Base-by-base conservation (phyloP, 2,113 vertebrate species). In the Arenaria interpres region DNA sequence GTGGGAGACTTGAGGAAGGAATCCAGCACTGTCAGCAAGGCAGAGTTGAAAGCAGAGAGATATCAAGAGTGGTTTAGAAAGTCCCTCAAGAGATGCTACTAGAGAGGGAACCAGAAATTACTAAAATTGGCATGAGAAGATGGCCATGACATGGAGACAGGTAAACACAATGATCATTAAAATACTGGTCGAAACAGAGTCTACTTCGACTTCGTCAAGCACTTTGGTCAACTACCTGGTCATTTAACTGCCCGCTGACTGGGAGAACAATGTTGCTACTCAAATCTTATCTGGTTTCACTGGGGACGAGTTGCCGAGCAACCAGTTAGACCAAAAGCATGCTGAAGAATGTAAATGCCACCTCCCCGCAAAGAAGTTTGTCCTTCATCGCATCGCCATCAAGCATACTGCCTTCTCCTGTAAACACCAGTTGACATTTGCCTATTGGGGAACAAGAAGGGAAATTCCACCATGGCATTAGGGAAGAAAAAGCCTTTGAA, bases 251-350 rank as follows among this genome's bases (percentile, higher is more conserved):
- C 71, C 75, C 0, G 0, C 78, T 89, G 71, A 57, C 90, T 87
- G 83, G 76, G 69, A 87, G 39, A 95, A 76, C 78, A 95, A 76
- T 73, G 79, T 88, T 84, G 60, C 51, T 90, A 60, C 86, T 93
- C 74, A 57, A 84, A 93, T 72, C 92, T 95, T 94, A 96, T 87
- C 95, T 90, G 66, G 83, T 97, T 92, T 92, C 75, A 81, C 86
- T 81, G 86, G 80, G 74, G 74, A 78, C 0, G 0, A 90, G 94
- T 94, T 95, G 95, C 90, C 74, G 85, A 95, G 96, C 95, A 96
- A 94, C 92, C 39, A 92, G 56, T 73, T 60, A 96, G 60, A 92
- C 90, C 73, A 92, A 64, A 53, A 87, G 83, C 62, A 56, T 2
- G 5, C 88, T 39, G 25, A 68, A 87, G 88, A 96, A 95, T 92